Evolutionary conservation across 2,888 invertebrate genomes (phyloP).

Genomic region (Patella caerulea): DNA sequence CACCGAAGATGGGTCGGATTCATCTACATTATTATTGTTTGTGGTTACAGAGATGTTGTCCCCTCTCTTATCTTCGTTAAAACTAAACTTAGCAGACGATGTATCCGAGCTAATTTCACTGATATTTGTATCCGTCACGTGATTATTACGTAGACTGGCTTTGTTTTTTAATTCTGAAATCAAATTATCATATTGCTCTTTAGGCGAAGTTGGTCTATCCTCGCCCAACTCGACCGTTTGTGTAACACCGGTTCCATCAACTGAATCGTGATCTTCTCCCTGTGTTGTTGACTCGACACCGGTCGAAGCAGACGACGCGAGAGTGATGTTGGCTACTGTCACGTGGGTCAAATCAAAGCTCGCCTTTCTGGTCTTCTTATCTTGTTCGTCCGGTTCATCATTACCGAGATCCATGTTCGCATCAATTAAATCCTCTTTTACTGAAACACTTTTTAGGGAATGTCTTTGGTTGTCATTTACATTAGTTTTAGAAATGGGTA

Average conservation of each 20-base stretch:
- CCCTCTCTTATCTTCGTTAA: background rate
- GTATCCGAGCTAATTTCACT: background rate
- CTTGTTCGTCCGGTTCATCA: constrained; percentile 15
- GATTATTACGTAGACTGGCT: constrained; percentile 12
- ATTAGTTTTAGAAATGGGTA: background rate
- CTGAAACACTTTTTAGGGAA: background rate
- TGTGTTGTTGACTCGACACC: too few species aligned
- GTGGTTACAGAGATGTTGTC: background rate
- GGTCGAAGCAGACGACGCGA: too few species aligned
- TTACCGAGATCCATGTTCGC: background rate
- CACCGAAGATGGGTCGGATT: background rate
- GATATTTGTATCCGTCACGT: constrained; percentile 21
- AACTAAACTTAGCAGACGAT: constrained; percentile 22
- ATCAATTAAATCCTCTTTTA: constrained; percentile 20
- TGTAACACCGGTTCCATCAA: too few species aligned
- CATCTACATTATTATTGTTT: background rate
- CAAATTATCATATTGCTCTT: background rate
- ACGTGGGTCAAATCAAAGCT: too few species aligned
- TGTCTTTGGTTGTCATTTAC: constrained; percentile 17
- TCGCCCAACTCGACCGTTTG: background rate
- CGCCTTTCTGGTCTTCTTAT: background rate
- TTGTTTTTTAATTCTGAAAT: background rate
- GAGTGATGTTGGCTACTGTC: too few species aligned
- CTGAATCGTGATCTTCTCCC: too few species aligned
- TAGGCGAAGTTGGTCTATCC: background rate